Conservation (phyloP, 2,888 invertebrate species). For the Euspilapteryx auroguttella region DNA sequence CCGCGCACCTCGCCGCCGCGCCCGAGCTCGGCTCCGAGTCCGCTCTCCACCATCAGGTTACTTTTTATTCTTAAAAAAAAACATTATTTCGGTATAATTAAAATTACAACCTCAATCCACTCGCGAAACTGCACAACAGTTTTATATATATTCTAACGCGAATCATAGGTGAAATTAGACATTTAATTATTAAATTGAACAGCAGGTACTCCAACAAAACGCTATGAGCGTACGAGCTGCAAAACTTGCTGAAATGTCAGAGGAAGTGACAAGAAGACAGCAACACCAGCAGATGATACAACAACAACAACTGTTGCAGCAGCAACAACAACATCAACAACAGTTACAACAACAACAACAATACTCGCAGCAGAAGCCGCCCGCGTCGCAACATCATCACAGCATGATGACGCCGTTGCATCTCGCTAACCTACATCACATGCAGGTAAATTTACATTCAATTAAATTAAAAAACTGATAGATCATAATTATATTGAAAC, state of each 20-base stretch:
- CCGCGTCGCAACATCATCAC: too few species aligned
- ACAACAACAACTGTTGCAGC: conserved; percentile 10
- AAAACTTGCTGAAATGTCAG: conserved; percentile 79
- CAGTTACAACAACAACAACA: conserved; percentile 11
- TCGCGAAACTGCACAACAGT: too few species aligned
- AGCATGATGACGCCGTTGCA: conserved; percentile 2
- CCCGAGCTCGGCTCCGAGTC: conserved; percentile 22
- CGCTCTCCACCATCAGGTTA: conserved; percentile 26
- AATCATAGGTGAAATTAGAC: too few species aligned
- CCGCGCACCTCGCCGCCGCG: conserved; percentile 31
- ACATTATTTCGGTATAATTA: background rate
- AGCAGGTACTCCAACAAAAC: conserved; percentile 17
- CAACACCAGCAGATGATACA: conserved; percentile 33
- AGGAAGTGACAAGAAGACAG: conserved; percentile 70
- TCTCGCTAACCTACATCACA: conserved; percentile 2
- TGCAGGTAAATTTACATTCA: conserved; percentile 2
- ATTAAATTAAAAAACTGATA: too few species aligned
- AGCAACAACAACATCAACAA: conserved; percentile 5
- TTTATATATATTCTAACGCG: too few species aligned
- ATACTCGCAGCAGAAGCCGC: conserved; percentile 7
- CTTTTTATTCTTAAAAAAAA: background rate
- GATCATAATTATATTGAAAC: too few species aligned
- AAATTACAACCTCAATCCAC: too few species aligned
- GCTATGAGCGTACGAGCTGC: conserved; percentile 48
- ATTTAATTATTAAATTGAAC: too few species aligned